Evolutionary conservation across 2,113 vertebrate genomes (phyloP).

Genomic region (Neogale vison): DNA sequence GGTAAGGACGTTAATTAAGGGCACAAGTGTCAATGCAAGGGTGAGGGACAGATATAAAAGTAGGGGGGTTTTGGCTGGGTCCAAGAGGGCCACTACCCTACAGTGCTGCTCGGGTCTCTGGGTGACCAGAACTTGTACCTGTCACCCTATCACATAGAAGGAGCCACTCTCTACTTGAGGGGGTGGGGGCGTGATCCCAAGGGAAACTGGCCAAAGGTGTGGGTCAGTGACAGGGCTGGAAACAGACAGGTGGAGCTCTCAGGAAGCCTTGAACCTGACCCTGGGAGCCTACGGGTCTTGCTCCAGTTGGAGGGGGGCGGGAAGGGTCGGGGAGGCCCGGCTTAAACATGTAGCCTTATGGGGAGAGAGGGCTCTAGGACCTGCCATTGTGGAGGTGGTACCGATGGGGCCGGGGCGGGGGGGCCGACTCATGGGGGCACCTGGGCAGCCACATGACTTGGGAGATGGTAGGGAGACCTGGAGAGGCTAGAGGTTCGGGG

Average conservation of each 20-base stretch:
- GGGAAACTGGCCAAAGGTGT: not conserved
- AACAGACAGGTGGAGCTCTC: not conserved
- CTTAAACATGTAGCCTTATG: not conserved
- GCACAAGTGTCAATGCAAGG: too few species aligned
- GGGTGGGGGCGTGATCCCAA: not conserved
- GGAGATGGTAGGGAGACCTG: not conserved
- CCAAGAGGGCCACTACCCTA: rapidly evolving
- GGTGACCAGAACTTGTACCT: not conserved
- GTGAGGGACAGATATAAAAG: not conserved
- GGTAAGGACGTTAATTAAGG: not conserved
- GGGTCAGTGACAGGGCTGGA: not conserved
- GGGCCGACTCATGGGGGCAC: not conserved
- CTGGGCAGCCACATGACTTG: not conserved
- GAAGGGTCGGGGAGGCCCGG: not conserved
- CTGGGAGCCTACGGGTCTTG: rapidly evolving
- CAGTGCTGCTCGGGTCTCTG: not conserved
- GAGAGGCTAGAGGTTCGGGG: not conserved
- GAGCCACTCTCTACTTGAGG: not conserved
- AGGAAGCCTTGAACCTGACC: not conserved
- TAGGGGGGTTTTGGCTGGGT: not conserved
- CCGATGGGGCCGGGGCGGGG: rapidly evolving
- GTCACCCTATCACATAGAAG: rapidly evolving
- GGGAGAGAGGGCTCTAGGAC: not conserved
- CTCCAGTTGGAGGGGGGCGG: not conserved
- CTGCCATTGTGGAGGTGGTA: not conserved